Evolutionary conservation across 2,113 vertebrate species (phyloP).

Genomic region (Furnarius figulus): DNA sequence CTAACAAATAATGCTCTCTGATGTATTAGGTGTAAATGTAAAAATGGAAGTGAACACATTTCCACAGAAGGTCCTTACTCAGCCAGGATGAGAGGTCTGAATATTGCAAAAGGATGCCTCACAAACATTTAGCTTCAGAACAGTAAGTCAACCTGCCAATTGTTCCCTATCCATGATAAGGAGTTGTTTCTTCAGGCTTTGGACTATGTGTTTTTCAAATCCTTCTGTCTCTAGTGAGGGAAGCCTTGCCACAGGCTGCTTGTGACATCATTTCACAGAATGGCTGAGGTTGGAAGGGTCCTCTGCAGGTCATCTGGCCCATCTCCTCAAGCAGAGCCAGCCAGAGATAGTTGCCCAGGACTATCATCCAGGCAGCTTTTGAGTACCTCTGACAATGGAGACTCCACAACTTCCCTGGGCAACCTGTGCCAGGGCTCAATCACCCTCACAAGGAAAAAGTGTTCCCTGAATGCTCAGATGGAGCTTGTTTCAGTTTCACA

Average conservation of each 20-base stretch:
- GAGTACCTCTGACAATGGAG: not conserved
- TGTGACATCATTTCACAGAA: not conserved
- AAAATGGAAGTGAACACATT: not conserved
- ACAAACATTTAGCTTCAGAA: not conserved
- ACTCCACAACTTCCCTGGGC: not conserved
- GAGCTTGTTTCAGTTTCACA: not conserved
- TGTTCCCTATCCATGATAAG: not conserved
- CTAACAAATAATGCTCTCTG: not conserved
- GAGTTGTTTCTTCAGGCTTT: not conserved
- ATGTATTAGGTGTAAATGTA: not conserved
- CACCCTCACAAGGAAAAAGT: not conserved
- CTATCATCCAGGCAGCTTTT: not conserved
- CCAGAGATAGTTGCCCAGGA: not conserved
- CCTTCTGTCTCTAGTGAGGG: not conserved
- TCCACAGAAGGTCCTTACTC: not conserved
- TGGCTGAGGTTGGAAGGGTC: not conserved
- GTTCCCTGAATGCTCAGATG: not conserved
- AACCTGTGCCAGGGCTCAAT: not conserved
- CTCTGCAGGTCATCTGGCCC: not conserved
- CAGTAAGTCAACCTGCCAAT: not conserved
- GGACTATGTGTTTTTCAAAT: not conserved
- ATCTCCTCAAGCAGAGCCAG: not conserved
- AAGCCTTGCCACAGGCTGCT: not conserved
- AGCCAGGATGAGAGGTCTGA: not conserved
- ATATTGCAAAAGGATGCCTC: not conserved